These are phyloP conservation scores for Caretta caretta DNA, from an alignment of 2,113 vertebrate genomes.

Conservation along the genomic window DNA sequence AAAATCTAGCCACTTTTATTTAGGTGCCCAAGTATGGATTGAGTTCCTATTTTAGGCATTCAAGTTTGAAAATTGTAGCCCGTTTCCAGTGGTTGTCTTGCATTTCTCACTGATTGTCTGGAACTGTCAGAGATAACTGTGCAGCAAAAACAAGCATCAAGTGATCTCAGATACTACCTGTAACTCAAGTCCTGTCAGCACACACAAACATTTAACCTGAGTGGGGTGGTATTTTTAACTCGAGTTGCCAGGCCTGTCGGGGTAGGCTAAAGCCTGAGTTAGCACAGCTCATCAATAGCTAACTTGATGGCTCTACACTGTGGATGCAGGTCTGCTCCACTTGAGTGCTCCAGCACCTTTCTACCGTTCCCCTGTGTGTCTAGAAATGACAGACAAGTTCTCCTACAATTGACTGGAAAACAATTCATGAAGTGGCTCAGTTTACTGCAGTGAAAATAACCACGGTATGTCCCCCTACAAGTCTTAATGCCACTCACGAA, in stretches of 20 bases:
- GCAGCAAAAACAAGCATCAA: too few species aligned
- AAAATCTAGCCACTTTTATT: neutral
- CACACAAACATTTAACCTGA: neutral
- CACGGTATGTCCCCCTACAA: neutral
- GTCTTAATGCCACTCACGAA: neutral
- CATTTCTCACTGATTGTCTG: neutral
- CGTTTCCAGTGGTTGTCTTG: accelerated
- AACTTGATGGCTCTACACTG: neutral
- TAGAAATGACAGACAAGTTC: neutral
- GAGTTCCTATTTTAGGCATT: neutral
- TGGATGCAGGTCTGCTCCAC: neutral
- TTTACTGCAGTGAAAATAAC: neutral
- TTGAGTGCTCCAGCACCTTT: neutral
- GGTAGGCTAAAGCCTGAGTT: neutral
- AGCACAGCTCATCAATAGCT: neutral
- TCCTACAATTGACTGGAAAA: neutral
- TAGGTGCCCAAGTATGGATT: neutral
- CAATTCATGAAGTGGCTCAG: neutral
- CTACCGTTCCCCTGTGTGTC: neutral
- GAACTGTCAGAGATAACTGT: neutral
- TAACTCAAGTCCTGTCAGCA: neutral
- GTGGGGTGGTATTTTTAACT: neutral
- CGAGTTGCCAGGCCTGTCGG: neutral
- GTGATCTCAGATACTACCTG: neutral
- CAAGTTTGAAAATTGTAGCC: accelerated